Percentiles rank a stretch among this genome's conserved stretches.
Evolutionary conservation across 2,797 vertebrate species (phyloP).

Genomic region (Octomys mimax): DNA sequence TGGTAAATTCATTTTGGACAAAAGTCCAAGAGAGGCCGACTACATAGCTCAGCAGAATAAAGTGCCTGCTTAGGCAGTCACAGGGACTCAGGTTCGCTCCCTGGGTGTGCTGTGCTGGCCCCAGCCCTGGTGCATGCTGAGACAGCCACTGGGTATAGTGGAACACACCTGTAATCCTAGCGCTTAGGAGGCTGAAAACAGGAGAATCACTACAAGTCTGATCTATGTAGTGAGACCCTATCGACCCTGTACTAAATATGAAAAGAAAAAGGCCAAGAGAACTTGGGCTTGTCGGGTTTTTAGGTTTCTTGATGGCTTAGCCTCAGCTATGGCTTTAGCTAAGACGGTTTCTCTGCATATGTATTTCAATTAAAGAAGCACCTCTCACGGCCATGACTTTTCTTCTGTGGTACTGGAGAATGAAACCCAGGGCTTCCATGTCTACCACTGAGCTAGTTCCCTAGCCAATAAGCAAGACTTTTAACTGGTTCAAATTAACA

Average conservation of each 20-base stretch:
- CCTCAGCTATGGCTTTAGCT: not conserved
- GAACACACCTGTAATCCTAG: too few relatives aligned
- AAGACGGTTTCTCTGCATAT: not conserved
- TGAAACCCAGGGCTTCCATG: too few relatives aligned
- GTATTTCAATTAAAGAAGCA: constrained; percentile 40
- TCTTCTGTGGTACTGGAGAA: not conserved
- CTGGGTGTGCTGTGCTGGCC: too few relatives aligned
- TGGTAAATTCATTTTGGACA: constrained; percentile 2
- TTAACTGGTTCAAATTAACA: constrained; percentile 67
- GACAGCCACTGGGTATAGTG: too few relatives aligned
- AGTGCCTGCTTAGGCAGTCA: too few relatives aligned
- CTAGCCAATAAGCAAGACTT: not conserved
- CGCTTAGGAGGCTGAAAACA: too few relatives aligned
- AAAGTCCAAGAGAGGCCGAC: not conserved
- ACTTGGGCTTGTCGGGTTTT: not conserved
- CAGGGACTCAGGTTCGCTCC: too few relatives aligned
- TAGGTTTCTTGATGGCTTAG: constrained; percentile 7
- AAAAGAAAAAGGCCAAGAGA: not conserved
- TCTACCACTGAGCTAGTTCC: not conserved
- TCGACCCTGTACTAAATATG: too few relatives aligned
- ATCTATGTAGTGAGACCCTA: too few relatives aligned
- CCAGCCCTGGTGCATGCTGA: too few relatives aligned
- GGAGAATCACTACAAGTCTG: too few relatives aligned
- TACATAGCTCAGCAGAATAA: too few relatives aligned
- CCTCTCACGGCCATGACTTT: constrained; percentile 5